These are phyloP conservation scores for Sapajus apella DNA, from an alignment of 2,113 vertebrate species.

Conservation along the genomic window DNA sequence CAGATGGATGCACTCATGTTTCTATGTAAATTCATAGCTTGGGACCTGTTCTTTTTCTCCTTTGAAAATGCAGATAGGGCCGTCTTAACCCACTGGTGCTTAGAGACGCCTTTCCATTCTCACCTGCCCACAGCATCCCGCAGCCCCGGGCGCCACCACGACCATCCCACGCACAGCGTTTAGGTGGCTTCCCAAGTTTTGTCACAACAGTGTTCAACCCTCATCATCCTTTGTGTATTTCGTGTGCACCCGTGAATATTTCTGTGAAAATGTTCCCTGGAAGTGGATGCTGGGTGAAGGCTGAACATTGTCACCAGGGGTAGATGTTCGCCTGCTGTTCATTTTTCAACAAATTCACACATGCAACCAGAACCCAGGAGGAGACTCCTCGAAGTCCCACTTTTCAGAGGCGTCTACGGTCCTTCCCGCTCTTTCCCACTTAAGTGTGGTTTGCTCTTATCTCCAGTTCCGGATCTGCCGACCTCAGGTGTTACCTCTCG, in stretches of 20 bases:
- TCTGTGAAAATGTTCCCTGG: neutral
- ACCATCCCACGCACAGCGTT: neutral
- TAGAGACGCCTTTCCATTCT: neutral
- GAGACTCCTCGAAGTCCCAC: neutral
- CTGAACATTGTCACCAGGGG: neutral
- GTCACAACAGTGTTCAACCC: neutral
- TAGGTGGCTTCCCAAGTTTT: neutral
- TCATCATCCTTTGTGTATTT: accelerated
- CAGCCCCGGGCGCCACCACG: neutral
- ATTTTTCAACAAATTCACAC: neutral
- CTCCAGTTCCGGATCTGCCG: neutral
- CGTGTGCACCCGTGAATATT: neutral
- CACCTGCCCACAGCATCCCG: too few relatives aligned
- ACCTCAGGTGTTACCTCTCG: neutral
- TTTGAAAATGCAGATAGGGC: neutral
- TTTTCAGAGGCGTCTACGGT: neutral
- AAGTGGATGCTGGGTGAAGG: neutral
- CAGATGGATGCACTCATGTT: neutral
- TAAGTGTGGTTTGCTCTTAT: neutral
- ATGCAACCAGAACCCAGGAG: neutral
- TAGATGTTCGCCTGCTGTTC: neutral
- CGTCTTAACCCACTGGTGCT: neutral
- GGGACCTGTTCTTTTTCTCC: neutral
- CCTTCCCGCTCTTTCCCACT: neutral
- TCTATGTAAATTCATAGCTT: neutral